Evolutionary conservation across 1,140 invertebrate genomes (phyloP).

Genomic region (Cyclargus thomasi): DNA sequence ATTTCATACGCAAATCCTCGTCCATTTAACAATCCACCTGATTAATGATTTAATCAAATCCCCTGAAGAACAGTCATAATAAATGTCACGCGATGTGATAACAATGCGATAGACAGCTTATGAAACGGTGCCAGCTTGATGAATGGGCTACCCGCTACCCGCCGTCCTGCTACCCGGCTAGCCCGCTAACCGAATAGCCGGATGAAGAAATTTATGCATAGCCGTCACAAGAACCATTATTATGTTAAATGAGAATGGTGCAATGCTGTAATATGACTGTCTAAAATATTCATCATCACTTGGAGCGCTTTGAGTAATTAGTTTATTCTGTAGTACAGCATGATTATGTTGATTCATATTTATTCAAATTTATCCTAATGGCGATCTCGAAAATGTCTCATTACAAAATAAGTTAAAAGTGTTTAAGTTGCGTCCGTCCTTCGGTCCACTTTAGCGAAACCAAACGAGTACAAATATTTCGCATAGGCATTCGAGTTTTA

Average conservation of each 20-base stretch:
- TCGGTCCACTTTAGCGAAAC: not conserved
- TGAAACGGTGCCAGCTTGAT: constrained; percentile 45
- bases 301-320: not conserved
- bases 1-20: not conserved
- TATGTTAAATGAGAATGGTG: constrained; percentile 21
- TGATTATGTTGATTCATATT: too few relatives aligned
- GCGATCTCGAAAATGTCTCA: not conserved
- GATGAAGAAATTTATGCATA: constrained; percentile 23
- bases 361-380: too few relatives aligned
- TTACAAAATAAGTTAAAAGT: not conserved
- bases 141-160: constrained; percentile 38
- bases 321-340: too few relatives aligned
- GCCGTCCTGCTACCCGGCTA: not conserved
- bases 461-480: not conserved
- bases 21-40: not conserved
- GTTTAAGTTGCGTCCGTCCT: not conserved
- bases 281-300: constrained; percentile 2
- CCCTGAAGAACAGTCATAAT: constrained; percentile 41
- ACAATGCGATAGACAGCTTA: constrained; percentile 55
- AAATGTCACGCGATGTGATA: constrained; percentile 55
- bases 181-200: constrained; percentile 16
- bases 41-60: constrained; percentile 47
- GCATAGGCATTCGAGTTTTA: not conserved
- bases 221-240: constrained; percentile 22
- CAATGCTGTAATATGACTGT: constrained; percentile 3